Percentiles rank a stretch among this genome's conserved stretches.
These are phyloP conservation scores for Trachelus tabidus DNA, from an alignment of 2,888 invertebrate species.

Conservation along the genomic window DNA sequence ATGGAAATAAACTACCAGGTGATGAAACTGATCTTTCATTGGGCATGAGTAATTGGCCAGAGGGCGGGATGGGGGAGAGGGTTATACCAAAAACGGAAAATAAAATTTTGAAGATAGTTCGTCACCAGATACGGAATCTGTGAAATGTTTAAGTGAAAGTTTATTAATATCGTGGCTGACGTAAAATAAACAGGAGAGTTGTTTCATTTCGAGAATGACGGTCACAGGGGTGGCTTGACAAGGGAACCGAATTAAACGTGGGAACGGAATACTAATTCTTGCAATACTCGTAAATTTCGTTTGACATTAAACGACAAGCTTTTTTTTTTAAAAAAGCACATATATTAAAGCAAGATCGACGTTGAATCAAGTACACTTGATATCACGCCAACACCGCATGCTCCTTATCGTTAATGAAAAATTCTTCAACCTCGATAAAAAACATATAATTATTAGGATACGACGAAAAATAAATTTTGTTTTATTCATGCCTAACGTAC, in stretches of 20 bases:
- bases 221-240: constrained; percentile 16
- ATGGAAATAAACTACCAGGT: background rate
- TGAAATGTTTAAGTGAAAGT: background rate
- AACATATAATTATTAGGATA: background rate
- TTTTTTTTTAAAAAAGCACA: background rate
- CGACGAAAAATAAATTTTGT: background rate
- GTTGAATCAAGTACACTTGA: background rate
- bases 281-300: background rate
- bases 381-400: background rate
- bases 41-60: background rate
- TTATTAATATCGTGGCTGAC: constrained; percentile 34
- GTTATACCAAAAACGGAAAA: background rate
- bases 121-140: background rate
- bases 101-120: background rate
- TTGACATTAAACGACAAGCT: background rate
- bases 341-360: background rate
- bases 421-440: background rate
- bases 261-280: constrained; percentile 45
- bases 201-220: background rate
- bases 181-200: constrained; percentile 23
- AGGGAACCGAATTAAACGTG: constrained; percentile 28
- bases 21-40: background rate
- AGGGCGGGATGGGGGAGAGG: no score
- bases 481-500: background rate
- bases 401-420: background rate